Percentiles rank a stretch among this genome's conserved stretches.
phyloP scores from a whole-genome alignment of 2,888 invertebrate genomes.

The Sesamia inferens region DNA sequence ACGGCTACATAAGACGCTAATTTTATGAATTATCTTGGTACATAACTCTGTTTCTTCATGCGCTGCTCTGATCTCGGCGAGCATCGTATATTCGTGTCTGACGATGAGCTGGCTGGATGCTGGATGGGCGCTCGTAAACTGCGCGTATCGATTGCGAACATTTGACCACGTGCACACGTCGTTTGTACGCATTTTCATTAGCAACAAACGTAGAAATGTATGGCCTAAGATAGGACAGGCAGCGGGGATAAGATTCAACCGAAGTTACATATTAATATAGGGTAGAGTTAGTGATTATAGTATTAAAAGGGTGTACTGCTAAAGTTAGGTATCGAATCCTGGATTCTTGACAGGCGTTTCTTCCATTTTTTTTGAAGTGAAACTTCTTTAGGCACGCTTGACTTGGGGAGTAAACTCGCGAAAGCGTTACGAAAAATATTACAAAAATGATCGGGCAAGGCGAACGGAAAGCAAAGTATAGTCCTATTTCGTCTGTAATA shows the following conservation, averaged over 20 bases:
- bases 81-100: constrained; percentile 33
- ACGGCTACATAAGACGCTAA: neutral
- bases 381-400: too few species aligned
- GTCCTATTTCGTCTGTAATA: too few species aligned
- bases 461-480: too few species aligned
- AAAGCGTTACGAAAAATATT: too few species aligned
- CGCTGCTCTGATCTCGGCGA: constrained; percentile 2
- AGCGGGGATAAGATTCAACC: constrained; percentile 30
- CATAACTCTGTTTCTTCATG: neutral
- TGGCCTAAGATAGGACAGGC: constrained; percentile 31
- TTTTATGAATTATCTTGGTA: constrained; percentile 12
- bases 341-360: constrained; percentile 1
- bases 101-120: constrained; percentile 50
- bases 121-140: constrained; percentile 63
- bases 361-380: too few species aligned
- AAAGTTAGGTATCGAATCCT: neutral
- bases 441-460: too few species aligned
- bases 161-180: constrained; percentile 65
- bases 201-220: constrained; percentile 60
- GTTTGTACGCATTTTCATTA: constrained; percentile 73
- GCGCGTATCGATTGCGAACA: constrained; percentile 66
- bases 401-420: too few species aligned
- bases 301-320: neutral
- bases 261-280: neutral
- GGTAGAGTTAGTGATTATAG: neutral